A percentile compares a stretch with the other conserved stretches of the same genome.
Conservation (phyloP, 1,140 invertebrate species). For the Rhagoletis zephyria region DNA sequence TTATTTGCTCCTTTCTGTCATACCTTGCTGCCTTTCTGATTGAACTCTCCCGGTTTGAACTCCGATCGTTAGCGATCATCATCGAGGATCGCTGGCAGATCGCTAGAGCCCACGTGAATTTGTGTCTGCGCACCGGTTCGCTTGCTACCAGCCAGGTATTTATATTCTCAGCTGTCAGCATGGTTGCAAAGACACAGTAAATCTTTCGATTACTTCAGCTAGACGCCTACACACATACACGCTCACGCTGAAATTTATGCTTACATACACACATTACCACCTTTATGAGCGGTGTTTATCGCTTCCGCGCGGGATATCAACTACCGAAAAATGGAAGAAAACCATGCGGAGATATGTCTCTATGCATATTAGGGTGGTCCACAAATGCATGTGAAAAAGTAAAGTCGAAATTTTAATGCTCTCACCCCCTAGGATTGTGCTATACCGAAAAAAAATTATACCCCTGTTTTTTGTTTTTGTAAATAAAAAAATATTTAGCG, state of each 20-base stretch:
- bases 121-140: not conserved
- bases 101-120: not conserved
- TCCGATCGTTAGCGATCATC: not conserved
- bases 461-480: too few relatives aligned
- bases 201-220: slow-evolving; percentile 28
- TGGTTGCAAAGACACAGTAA: not conserved
- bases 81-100: not conserved
- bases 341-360: not conserved
- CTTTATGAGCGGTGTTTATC: slow-evolving; percentile 41
- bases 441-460: too few relatives aligned
- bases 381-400: too few relatives aligned
- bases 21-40: not conserved
- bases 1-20: not conserved
- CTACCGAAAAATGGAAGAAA: slow-evolving; percentile 50
- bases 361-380: too few relatives aligned
- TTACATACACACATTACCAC: not conserved
- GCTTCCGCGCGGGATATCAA: slow-evolving; percentile 45
- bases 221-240: not conserved
- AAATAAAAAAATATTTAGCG: too few relatives aligned
- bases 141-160: slow-evolving; percentile 13
- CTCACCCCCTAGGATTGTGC: too few relatives aligned
- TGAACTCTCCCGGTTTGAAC: not conserved
- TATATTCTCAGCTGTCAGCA: not conserved
- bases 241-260: not conserved
- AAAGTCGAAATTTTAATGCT: too few relatives aligned